Base-by-base conservation (phyloP, 2,113 vertebrate species). In the Polyodon spathula region DNA sequence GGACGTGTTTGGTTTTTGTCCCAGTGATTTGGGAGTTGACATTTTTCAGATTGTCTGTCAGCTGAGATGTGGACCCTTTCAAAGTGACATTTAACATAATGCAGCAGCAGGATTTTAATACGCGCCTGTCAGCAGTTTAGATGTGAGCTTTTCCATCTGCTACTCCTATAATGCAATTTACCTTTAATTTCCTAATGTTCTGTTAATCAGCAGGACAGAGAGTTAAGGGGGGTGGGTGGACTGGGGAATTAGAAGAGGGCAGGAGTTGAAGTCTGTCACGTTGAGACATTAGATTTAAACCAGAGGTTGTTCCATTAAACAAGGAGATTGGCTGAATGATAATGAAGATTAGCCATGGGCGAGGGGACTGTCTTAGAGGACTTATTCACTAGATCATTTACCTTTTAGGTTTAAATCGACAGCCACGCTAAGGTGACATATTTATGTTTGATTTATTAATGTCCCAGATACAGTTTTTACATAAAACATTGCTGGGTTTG, bases 141-240 rank as follows among this genome's bases (percentile, higher is more conserved):
- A 17, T 61, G 71, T 65, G 65, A 71, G 73, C 77, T 72, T 71
- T 65, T 80, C 79, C 78, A 78, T 84, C 83, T 86, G 83, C 78
- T 83, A 80, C 66, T 71, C 76, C 76, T 57, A 65, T 85, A 85
- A 88, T 81, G 74, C 77, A 85, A 86, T 88, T 86, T 84, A 67
- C 73, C 80, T 81, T 83, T 85, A 83, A 86, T 88, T 85, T 84
- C 79, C 80, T 86, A 86, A 86, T 84, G 82, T 78, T 81, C 74
- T 72, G 81, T 81, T 86, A 88, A 86, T 86, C 78, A 83, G 73
- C 76, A 70, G 69, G 64, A 44, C 71, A 63, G 73, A 76, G 82
- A 74, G 78, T 73, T 79, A n/a, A n/a, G n/a, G 58, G 37, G 76
- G 68, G 77, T 76, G 43, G 53, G 54, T 41, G 11, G 56, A 11